phyloP scores from a whole-genome alignment of 2,113 vertebrate genomes.

The Protobothrops flavoviridis region DNA sequence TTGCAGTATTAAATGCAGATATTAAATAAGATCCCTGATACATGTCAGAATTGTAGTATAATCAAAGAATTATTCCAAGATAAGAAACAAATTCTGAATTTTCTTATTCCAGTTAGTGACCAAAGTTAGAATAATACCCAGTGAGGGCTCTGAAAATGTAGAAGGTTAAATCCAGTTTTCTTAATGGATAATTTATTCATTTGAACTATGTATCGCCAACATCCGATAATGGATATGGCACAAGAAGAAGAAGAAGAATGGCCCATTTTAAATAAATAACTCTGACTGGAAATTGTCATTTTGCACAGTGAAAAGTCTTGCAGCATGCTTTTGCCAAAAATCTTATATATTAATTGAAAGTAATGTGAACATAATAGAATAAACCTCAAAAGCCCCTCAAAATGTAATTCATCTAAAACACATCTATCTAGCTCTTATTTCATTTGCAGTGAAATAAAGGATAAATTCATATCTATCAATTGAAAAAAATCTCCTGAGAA shows the following conservation, averaged over 20 bases:
- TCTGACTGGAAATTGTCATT: not conserved
- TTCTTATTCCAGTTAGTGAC: not conserved
- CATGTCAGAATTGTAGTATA: not conserved
- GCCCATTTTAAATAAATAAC: not conserved
- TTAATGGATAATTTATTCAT: not conserved
- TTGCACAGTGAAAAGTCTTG: not conserved
- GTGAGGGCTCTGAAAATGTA: not conserved
- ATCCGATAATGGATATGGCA: no score
- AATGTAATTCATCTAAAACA: not conserved
- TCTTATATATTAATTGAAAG: not conserved
- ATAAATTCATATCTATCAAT: not conserved
- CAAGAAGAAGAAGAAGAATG: no score
- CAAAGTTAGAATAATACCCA: not conserved
- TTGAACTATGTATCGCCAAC: not conserved
- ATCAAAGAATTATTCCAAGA: not conserved
- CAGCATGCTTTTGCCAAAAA: not conserved
- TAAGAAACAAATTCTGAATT: not conserved
- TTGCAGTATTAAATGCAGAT: not conserved
- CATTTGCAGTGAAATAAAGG: not conserved
- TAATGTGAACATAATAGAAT: not conserved
- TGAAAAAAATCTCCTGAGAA: not conserved
- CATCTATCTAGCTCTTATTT: not conserved
- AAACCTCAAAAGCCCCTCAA: not conserved
- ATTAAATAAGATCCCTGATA: not conserved
- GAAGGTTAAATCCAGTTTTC: not conserved